Conservation (phyloP, 2,113 vertebrate genomes). For the Melospiza georgiana region DNA sequence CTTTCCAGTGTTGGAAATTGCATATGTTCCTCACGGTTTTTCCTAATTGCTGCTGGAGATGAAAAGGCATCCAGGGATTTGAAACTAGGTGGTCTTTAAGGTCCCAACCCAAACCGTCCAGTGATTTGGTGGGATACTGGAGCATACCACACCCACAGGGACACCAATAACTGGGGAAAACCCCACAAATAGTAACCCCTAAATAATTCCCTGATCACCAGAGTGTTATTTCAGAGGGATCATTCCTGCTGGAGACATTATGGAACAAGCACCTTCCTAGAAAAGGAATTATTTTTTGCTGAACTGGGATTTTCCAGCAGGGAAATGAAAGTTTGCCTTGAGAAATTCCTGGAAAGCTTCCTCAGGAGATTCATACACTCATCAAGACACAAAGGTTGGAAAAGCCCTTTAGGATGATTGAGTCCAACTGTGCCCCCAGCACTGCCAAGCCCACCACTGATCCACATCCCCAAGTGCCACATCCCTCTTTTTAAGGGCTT, state of each 20-base stretch:
- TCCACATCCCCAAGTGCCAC: neutral
- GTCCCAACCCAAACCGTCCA: neutral
- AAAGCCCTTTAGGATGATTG: neutral
- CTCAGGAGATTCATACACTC: neutral
- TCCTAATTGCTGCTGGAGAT: neutral
- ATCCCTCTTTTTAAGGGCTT: no score
- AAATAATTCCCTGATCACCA: neutral
- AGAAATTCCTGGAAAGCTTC: neutral
- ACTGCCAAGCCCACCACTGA: neutral
- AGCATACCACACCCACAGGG: neutral
- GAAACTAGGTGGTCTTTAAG: neutral
- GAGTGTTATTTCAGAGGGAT: neutral
- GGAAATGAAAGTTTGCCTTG: neutral
- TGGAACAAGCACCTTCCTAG: neutral
- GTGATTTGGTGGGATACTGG: neutral
- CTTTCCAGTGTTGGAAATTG: neutral
- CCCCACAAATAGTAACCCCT: neutral
- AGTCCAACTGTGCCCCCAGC: neutral
- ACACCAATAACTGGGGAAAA: neutral
- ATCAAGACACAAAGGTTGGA: neutral
- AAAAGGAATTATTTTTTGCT: neutral
- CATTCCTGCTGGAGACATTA: neutral
- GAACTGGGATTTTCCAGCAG: neutral
- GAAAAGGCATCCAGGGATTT: neutral
- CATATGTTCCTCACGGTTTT: neutral